Evolutionary conservation across 1,140 invertebrate genomes (phyloP), one percentile per base, ranked within the genome.

Genomic region (Oncopodura yosiiana): DNA sequence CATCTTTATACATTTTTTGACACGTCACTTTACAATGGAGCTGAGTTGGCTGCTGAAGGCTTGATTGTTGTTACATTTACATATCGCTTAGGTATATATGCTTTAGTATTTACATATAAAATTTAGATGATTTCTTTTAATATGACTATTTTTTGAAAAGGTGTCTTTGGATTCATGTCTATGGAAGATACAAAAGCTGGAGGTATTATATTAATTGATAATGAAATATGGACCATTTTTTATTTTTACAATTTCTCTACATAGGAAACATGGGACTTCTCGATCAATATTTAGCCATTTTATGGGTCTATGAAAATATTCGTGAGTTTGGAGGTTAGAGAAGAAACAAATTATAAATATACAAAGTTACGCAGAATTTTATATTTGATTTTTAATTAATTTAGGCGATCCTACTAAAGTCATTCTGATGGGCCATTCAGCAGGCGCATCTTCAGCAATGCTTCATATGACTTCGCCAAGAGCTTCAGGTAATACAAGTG

Each of bases 271-370:
- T 67, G 56, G 72, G 68, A 1, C 58, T 71, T 24, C 24, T 71
- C 63, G 73, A 75, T 60, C 72, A 74, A 42, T 64, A 69, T 18
- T 51, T 69, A 12, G 72, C 72, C 0, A 63, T 76, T 8, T 53
- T 66, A 44, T 76, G 73, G 72, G 66, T 73, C 4, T 59, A 69
- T 38, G 58, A 67, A 27, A 70, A 75, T 61, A 70, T 75, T 51
- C 50, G 52, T 3, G 60, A 63, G n/a, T 75, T 75, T 51, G 71
- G 72, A 2, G 74, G 74, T 21, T n/a, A n/a, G n/a, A n/a, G n/a
- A n/a, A n/a, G n/a, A n/a, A n/a, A n/a, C n/a, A n/a, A n/a, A n/a
- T n/a, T n/a, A n/a, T n/a, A n/a, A n/a, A n/a, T n/a, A n/a, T n/a
- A n/a, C n/a, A n/a, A n/a, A n/a, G n/a, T n/a, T n/a, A n/a, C n/a